A percentile compares a stretch with the other conserved stretches of the same genome.
Conservation (phyloP, 2,113 vertebrate genomes). For the Micronisus gabar region DNA sequence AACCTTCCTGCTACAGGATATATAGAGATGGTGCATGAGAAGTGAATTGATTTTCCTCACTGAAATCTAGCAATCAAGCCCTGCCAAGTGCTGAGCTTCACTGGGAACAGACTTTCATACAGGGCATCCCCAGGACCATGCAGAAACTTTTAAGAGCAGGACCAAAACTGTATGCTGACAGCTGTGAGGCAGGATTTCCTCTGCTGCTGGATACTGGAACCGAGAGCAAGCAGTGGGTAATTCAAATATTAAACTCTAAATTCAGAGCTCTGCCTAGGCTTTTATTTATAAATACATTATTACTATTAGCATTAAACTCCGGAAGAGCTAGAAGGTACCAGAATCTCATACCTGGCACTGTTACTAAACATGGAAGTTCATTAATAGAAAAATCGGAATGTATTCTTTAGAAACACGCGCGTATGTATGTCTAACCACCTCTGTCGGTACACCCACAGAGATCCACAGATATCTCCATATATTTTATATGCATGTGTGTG, state of each 20-base stretch:
- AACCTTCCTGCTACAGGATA: neutral
- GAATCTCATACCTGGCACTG: neutral
- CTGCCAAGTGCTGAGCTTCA: neutral
- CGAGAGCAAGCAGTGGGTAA: neutral
- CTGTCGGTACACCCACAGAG: neutral
- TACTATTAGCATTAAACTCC: neutral
- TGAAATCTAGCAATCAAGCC: neutral
- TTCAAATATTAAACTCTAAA: neutral
- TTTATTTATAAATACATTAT: neutral
- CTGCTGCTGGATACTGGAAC: neutral
- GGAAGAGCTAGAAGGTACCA: neutral
- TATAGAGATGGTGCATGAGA: rapidly evolving
- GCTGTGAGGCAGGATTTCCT: neutral
- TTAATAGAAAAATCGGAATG: neutral
- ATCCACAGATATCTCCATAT: neutral
- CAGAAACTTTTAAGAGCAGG: neutral
- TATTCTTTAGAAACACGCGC: neutral
- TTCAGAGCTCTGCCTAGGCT: neutral
- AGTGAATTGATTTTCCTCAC: neutral
- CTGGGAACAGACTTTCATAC: neutral
- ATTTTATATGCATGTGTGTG: neutral
- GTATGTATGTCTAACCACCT: neutral
- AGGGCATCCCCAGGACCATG: neutral
- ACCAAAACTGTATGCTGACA: neutral
- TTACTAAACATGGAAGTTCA: neutral